Conservation (phyloP, 2,113 vertebrate genomes). For the Origma solitaria region DNA sequence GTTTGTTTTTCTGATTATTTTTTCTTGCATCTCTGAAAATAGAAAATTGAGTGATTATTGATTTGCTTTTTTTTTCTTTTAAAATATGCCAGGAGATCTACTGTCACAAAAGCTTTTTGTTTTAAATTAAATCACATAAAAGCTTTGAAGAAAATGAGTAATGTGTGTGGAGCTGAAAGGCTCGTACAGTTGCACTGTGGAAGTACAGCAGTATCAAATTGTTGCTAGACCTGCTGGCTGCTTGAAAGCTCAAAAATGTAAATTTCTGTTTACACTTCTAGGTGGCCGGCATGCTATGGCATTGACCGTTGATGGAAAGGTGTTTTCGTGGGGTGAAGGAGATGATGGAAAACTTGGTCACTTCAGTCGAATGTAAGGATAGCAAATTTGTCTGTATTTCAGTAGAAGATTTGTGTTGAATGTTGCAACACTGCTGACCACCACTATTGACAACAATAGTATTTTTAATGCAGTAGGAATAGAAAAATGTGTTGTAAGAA, state of each 20-base stretch:
- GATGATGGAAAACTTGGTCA: conserved; percentile 98
- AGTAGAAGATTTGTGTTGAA: background rate
- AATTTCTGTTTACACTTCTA: conserved; percentile 24
- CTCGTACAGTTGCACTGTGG: fast-evolving
- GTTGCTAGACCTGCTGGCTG: background rate
- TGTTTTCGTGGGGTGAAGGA: conserved; percentile 98
- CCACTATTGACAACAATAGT: background rate
- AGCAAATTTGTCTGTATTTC: background rate
- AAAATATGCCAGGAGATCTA: background rate
- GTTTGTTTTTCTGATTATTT: background rate
- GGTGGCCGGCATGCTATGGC: conserved; percentile 97
- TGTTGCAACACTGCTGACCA: background rate
- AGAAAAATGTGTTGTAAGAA: background rate
- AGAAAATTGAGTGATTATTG: background rate
- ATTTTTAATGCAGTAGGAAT: background rate
- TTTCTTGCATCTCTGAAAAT: background rate
- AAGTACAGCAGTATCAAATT: background rate
- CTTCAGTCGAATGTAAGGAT: conserved; percentile 94
- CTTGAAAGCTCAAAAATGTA: background rate
- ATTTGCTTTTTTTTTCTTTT: background rate
- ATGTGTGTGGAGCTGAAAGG: fast-evolving
- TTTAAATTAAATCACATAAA: background rate
- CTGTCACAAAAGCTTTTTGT: background rate
- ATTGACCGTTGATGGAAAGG: conserved; percentile 95
- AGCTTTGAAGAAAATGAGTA: background rate